Base-by-base conservation (phyloP, 1,140 invertebrate genomes). In the Piezodorus guildinii region DNA sequence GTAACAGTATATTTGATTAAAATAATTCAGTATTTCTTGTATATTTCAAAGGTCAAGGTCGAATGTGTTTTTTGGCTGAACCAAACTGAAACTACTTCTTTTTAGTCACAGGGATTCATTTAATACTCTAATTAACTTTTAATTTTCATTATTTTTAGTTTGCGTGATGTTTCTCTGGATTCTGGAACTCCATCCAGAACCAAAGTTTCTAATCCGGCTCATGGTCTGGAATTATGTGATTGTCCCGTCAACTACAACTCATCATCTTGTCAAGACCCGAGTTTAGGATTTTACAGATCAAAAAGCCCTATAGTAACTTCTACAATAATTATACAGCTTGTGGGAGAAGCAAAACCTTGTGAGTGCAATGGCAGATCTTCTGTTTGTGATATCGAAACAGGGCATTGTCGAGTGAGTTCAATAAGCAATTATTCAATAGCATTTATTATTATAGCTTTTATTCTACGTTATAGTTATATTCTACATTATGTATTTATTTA, bases 161-260 rank as follows among this genome's bases (percentile, higher is more conserved):
- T 91, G 30, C 75, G 80, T 45, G 84, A 90, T 71, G 84, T 94
- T 0, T 85, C 85, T 0, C 76, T 97, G 73, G 92, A 97, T 74
- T 83, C 86, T 14, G 93, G 91, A 2, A 80, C 86, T 5, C 76
- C 79, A 51, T 77, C 82, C 0, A 74, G 80, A 23, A 83, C 77
- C 60, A 80, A 76, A 62, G 81, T 81, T 2, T 80, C 81, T 17
- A 79, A 79, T 62, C 56, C 49, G n/a, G 92, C 90, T 1, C 75
- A 79, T 52, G 90, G 92, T 2, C 84, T 98, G 9, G 96, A 98
- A 76, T 77, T 87, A 54, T 98, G 96, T 73, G 77, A 83, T n/a
- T 94, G 91, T 72, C 89, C 90, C 1, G 72, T 76, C 8, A 80
- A 85, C 49, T 94, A 92, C 74, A 83, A 83, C 68, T 83, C 87